These are phyloP conservation scores for Sialia sialis DNA, from an alignment of 2,113 vertebrate species.

Conservation along the genomic window DNA sequence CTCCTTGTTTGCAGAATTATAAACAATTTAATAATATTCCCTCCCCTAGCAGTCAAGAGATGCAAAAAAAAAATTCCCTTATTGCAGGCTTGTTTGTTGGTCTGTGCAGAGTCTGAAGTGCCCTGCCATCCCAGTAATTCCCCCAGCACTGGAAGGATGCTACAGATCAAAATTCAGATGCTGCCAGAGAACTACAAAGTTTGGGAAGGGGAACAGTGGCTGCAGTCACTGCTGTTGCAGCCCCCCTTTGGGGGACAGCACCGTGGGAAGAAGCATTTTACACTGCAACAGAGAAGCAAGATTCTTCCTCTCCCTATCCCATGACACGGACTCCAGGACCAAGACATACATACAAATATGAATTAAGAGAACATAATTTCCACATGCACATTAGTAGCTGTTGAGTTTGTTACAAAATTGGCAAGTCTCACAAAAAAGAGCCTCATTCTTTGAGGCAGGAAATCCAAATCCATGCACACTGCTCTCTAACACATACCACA, in stretches of 20 bases:
- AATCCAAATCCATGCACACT: not conserved
- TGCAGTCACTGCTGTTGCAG: not conserved
- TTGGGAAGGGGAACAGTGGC: accelerated
- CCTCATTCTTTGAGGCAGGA: not conserved
- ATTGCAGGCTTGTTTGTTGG: not conserved
- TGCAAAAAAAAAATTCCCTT: not conserved
- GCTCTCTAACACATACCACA: not conserved
- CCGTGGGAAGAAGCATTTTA: not conserved
- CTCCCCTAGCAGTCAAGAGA: not conserved
- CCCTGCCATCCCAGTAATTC: not conserved
- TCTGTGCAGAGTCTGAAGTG: not conserved
- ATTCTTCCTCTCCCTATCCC: not conserved
- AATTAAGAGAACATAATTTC: not conserved
- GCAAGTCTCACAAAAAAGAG: not conserved
- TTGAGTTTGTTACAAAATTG: not conserved
- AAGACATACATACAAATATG: not conserved
- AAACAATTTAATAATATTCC: not conserved
- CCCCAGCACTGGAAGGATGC: not conserved
- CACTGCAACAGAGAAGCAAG: accelerated
- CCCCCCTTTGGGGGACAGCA: not conserved
- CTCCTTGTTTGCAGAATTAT: not conserved
- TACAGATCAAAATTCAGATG: not conserved
- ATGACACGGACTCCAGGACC: not conserved
- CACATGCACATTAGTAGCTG: not conserved
- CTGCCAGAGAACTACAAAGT: not conserved